phyloP scores from a whole-genome alignment of 2,113 vertebrate genomes.

The Paratilapia polleni region DNA sequence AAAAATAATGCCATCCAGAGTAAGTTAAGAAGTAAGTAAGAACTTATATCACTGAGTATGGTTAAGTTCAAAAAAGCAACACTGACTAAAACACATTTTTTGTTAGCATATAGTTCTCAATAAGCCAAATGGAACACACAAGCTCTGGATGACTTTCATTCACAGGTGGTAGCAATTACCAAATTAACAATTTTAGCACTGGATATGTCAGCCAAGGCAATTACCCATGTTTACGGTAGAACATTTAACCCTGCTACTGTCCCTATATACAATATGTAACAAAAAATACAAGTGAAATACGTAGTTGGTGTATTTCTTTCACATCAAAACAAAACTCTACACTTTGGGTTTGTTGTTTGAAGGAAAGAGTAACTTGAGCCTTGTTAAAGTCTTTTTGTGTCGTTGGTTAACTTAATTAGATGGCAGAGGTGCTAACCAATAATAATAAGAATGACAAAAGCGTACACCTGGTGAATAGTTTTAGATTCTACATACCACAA shows the following conservation, averaged over 20 bases:
- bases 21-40: no score
- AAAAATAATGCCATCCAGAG: no score
- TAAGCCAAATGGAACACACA: neutral
- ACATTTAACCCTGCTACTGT: neutral
- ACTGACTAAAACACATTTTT: no score
- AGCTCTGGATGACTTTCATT: neutral
- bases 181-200: neutral
- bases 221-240: neutral
- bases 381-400: neutral
- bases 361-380: neutral
- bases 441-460: neutral
- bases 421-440: neutral
- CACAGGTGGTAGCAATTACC: neutral
- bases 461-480: neutral
- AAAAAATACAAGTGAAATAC: neutral
- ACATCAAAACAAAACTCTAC: neutral
- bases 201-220: neutral
- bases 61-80: no score
- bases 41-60: no score
- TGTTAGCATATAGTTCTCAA: neutral
- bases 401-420: neutral
- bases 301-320: neutral
- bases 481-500: neutral
- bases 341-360: neutral
- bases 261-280: neutral